These are phyloP conservation scores for Catharus ustulatus DNA, from an alignment of 2,797 vertebrate species.

Conservation along the genomic window DNA sequence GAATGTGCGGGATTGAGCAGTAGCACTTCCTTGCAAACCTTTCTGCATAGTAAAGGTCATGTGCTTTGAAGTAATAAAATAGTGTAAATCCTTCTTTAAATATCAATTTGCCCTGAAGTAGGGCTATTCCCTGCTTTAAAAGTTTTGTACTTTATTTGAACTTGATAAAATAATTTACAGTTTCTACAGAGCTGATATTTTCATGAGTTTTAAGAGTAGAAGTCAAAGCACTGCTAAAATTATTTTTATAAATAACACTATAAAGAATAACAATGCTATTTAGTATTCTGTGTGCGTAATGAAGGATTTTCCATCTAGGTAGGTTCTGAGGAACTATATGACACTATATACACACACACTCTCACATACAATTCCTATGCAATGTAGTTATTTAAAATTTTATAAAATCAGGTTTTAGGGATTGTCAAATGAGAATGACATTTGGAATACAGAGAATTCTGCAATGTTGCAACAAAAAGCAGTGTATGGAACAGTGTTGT, in stretches of 20 bases:
- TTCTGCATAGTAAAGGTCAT: not conserved
- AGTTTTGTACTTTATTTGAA: not conserved
- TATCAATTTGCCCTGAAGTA: not conserved
- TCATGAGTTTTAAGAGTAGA: not conserved
- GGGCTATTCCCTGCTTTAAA: not conserved
- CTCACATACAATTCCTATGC: not conserved
- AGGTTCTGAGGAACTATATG: not conserved
- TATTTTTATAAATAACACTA: not conserved
- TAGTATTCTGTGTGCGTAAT: not conserved
- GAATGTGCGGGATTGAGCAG: not conserved
- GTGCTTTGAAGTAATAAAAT: not conserved
- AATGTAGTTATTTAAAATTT: not conserved
- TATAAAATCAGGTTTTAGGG: not conserved
- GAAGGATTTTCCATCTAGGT: not conserved
- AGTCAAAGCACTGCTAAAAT: not conserved
- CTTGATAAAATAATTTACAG: not conserved
- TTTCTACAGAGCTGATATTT: not conserved
- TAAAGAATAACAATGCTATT: not conserved
- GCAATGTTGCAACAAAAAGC: not conserved
- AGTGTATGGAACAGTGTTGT: not conserved
- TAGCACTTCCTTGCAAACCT: not conserved
- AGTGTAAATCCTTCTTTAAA: not conserved
- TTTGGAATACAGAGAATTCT: not conserved
- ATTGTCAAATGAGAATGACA: not conserved
- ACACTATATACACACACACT: too few relatives aligned